These are phyloP conservation scores for Dicerorhinus sumatrensis DNA, from an alignment of 2,113 vertebrate species.

Conservation along the genomic window DNA sequence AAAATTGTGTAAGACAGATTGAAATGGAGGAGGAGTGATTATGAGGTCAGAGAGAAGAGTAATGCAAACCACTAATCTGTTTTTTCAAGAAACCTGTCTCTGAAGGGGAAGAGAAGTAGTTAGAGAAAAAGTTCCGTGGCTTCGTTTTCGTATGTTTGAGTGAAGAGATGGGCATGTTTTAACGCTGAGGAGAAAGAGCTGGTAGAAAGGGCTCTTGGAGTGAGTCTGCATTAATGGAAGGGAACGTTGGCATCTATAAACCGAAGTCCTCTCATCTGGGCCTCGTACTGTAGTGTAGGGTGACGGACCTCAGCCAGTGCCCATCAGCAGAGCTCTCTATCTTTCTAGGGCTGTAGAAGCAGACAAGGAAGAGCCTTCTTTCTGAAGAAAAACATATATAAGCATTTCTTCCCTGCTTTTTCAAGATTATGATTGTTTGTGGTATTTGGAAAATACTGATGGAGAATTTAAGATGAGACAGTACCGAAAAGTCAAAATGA, in stretches of 20 bases:
- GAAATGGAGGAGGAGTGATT: background rate
- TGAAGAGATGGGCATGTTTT: background rate
- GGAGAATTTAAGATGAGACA: background rate
- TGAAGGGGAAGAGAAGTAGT: background rate
- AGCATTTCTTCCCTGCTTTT: background rate
- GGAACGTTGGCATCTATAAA: background rate
- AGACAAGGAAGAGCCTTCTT: conserved; percentile 10
- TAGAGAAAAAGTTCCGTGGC: background rate
- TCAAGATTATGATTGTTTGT: background rate
- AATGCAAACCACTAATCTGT: background rate
- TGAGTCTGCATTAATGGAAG: background rate
- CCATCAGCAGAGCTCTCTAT: background rate
- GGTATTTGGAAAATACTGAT: background rate
- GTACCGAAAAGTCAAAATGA: background rate
- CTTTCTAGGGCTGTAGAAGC: background rate
- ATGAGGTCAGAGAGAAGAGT: background rate
- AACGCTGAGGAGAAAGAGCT: background rate
- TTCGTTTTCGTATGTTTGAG: conserved; percentile 12
- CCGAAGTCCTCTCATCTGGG: background rate
- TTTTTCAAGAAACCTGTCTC: conserved; percentile 36
- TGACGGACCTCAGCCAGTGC: background rate
- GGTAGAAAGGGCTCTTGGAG: background rate
- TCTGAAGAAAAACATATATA: background rate
- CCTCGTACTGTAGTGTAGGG: background rate
- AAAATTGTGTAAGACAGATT: background rate